Evolutionary conservation across 2,888 invertebrate species (phyloP), one percentile per base, ranked within the genome.

Genomic region (Tetramorium bicarinatum): DNA sequence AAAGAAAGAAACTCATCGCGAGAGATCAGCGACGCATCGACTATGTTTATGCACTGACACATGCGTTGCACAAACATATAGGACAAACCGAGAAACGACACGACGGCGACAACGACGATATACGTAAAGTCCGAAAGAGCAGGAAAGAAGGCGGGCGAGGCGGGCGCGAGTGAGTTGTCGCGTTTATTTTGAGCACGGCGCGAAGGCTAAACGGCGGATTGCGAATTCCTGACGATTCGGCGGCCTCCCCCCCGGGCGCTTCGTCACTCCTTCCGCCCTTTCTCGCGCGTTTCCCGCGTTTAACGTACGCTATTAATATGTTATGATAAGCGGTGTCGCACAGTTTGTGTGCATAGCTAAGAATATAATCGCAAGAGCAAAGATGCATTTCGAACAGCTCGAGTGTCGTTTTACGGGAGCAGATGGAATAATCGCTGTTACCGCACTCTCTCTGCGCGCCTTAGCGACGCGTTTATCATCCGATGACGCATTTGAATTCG

Each of bases 121-220:
- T 18, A 38, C 15, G 54, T 13, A n/a, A 75, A 15, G 18, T 25
- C 34, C 21, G 59, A 59, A 38, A 25, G 44, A 72, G 77, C 49
- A 64, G 59, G 21, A 13, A 38, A 44, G 54, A 49, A 21, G 66
- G 38, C 21, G 44, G n/a, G 79, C 8, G 61, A 47, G 69, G 25
- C 61, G 21, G 54, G 44, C 18, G 56, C 61, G 85, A 85, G 87
- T 91, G 92, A 93, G 91, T 89, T 91, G 93, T 90, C 93, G 91
- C 90, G 92, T 92, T 93, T 93, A 93, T 93, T 93, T 93, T 92
- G 86, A 93, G 93, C 91, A 21, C 87, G 82, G 84, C 89, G 92
- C 89, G 93, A 93, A 93, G 93, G 93, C 91, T 93, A 91, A 93
- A 91, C 87, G 88, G 83, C 85, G 87, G 87, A 89, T 91, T 87